Conservation (phyloP, 2,797 vertebrate genomes). For the Muraenolepis orangiensis region DNA sequence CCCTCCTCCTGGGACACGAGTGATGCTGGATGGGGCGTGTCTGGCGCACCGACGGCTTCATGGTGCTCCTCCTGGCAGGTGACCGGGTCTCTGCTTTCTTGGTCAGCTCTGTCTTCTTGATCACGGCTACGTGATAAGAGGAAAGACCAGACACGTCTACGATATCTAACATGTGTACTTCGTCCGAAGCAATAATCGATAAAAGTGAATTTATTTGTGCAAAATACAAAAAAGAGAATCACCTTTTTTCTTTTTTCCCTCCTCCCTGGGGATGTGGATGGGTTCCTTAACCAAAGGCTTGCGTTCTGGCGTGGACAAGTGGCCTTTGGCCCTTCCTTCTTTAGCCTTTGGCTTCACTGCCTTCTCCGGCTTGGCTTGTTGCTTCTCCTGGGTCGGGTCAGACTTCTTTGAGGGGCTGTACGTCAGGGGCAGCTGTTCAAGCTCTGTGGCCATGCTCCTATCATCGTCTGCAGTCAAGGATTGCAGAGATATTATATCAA, state of each 20-base stretch:
- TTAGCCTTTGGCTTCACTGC: constrained; percentile 77
- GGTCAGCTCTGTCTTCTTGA: constrained; percentile 95
- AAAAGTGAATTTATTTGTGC: background rate
- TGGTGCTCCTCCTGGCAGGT: constrained; percentile 90
- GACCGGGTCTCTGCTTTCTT: constrained; percentile 95
- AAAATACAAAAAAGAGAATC: constrained; percentile 32
- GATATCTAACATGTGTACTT: background rate
- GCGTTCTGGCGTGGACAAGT: constrained; percentile 92
- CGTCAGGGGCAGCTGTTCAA: constrained; percentile 74
- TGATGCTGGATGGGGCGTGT: constrained; percentile 92
- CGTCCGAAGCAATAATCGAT: background rate
- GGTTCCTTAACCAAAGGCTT: constrained; percentile 91
- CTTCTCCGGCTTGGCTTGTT: constrained; percentile 85
- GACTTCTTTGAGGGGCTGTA: constrained; percentile 80
- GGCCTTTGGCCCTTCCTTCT: constrained; percentile 84
- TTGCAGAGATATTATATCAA: background rate
- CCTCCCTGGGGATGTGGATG: constrained; percentile 89
- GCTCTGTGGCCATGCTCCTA: constrained; percentile 92
- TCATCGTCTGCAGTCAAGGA: constrained; percentile 82
- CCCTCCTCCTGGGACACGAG: constrained; percentile 94
- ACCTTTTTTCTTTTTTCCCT: constrained; percentile 99
- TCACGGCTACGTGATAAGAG: constrained; percentile 85
- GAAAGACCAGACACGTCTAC: background rate
- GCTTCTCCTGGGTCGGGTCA: constrained; percentile 52
- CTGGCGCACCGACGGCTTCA: constrained; percentile 91